Base-by-base conservation (phyloP, 2,797 vertebrate genomes). In the Lutjanus campechanus region DNA sequence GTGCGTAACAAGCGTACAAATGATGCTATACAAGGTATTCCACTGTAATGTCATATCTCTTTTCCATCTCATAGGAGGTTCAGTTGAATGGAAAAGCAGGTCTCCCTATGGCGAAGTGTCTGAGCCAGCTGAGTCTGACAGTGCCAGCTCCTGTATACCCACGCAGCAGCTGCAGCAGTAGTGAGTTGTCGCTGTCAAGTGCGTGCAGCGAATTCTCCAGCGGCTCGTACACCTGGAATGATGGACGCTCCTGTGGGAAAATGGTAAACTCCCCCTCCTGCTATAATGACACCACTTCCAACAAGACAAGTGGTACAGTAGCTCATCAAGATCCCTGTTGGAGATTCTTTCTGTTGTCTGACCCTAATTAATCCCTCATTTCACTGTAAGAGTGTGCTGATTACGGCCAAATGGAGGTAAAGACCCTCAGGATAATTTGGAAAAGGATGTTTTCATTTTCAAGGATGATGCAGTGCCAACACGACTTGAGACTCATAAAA, bases 201-300 rank as follows among this genome's bases (percentile, higher is more conserved):
- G 96, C 96, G 40, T 98, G 97, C 95, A 98, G 97, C 10, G 97
- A 98, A 89, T 96, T 96, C 95, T 98, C 97, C 95, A 98, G 97
- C 2, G 94, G 97, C 87, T 98, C 97, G 19, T 96, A 94, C 89
- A 97, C 97, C 9, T 97, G 97, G 96, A 97, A 97, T 53, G 96
- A 97, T 20, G 95, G 96, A 71, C 96, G 95, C 80, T 95, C 96
- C 81, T 93, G 90, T 79, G 95, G 95, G 85, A 97, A 96, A 95
- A 95, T 93, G 96, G 97, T 98, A 90, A 80, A 22, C 6, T 10
- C 25, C 19, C 9, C 20, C 17, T 61, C 10, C 22, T 36, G 76
- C 49, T 22, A 4, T 64, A 46, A 67, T 44, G 49, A 80, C 70
- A 55, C 20, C 8, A 19, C 13, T 54, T 62, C 4, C 56, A 13